Evolutionary conservation across 2,888 invertebrate genomes (phyloP), one percentile per base, ranked within the genome.

Genomic region (Eubasilissa splendida): DNA sequence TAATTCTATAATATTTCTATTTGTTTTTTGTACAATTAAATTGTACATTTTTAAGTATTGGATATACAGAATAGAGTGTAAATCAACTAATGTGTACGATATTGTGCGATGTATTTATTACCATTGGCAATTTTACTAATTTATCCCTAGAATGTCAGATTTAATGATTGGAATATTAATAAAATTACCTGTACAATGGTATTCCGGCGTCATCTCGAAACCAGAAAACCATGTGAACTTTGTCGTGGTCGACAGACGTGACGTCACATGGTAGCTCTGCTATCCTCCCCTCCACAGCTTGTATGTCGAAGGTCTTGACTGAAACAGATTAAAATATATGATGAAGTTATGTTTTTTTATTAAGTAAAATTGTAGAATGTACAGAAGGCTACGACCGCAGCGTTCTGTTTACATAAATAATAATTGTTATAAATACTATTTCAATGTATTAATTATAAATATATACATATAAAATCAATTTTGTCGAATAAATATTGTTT

Each of bases 221-320:
- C 96, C 96, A 97, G 88, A 97, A 94, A 83, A 97, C 96, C 95
- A 97, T 96, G 90, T 96, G 95, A 85, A 97, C 95, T 88, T 95
- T 95, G 89, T 96, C 96, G 88, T 95, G 93, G 85, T 93, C 93
- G 58, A 95, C 94, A 71, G 96, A 95, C 84, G 94, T 93, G 83
- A 97, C 95, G 89, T 96, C 95, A 88, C 97, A 97, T 54, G 96
- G 96, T 87, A 97, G 92, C 89, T 95, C 95, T 82, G 96, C 96
- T 87, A 94, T 94, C 90, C 95, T 95, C 79, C 96, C 96, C 88
- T 96, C 96, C 84, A 97, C 96, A 52, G 96, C 96, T 88, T 96
- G 96, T 85, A 96, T 92, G 88, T 96, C 95, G 87, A 95, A 93
- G 84, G 96, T 93, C 86, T 94, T 92, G 83, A 95, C 95, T 91